These are phyloP conservation scores for Yponomeuta sedellus DNA, from an alignment of 2,888 invertebrate species.

Conservation along the genomic window DNA sequence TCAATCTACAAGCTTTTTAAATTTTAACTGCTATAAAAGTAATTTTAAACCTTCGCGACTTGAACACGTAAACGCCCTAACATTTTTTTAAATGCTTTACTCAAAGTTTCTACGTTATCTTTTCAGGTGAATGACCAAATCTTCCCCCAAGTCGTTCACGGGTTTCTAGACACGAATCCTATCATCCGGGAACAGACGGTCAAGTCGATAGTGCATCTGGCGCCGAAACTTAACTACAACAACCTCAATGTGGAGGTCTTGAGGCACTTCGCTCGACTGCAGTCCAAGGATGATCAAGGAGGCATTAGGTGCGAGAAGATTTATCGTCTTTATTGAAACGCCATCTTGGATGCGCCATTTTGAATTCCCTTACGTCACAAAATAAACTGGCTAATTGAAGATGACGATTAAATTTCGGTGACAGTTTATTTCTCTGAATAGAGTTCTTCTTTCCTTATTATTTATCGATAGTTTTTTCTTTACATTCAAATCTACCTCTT, in stretches of 20 bases:
- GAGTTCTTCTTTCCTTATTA: too few species aligned
- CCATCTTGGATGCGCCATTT: too few species aligned
- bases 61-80: too few species aligned
- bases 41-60: too few species aligned
- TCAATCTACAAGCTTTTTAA: too few species aligned
- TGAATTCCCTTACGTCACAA: neutral
- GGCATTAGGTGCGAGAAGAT: constrained; percentile 73
- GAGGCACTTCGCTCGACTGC: constrained; percentile 95
- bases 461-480: too few species aligned
- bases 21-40: too few species aligned
- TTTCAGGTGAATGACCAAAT: constrained; percentile 94
- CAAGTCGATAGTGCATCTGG: constrained; percentile 96
- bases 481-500: too few species aligned
- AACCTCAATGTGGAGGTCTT: constrained; percentile 98
- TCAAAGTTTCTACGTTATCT: neutral
- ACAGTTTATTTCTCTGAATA: too few species aligned
- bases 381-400: neutral
- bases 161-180: constrained; percentile 97
- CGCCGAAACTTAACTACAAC: constrained; percentile 97
- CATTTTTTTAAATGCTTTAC: too few species aligned
- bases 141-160: constrained; percentile 94
- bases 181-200: constrained; percentile 98
- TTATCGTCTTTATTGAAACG: neutral
- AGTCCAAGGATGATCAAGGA: constrained; percentile 96
- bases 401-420: too few species aligned